Evolutionary conservation across 2,888 invertebrate species (phyloP).

Genomic region (Apodemia zela): DNA sequence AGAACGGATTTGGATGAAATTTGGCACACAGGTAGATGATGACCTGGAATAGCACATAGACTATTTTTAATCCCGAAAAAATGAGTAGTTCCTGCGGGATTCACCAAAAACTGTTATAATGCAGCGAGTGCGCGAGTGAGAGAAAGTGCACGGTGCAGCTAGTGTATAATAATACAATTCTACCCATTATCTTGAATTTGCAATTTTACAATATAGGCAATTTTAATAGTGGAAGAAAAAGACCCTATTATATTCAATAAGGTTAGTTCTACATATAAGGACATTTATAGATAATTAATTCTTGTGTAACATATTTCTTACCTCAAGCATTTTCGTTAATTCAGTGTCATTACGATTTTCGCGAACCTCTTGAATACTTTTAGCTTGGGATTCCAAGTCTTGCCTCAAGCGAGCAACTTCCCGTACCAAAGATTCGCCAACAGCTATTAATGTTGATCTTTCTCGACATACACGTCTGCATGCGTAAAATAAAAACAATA

Average conservation of each 20-base stretch:
- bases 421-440: constrained; percentile 63
- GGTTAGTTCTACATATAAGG: too few species aligned
- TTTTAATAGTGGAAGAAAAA: too few species aligned
- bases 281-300: neutral
- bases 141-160: too few species aligned
- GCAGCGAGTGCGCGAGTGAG: too few species aligned
- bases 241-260: too few species aligned
- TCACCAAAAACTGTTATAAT: too few species aligned
- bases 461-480: constrained; percentile 56
- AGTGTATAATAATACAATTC: constrained; percentile 2
- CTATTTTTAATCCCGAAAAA: too few species aligned
- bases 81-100: too few species aligned
- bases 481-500: too few species aligned
- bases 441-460: constrained; percentile 50
- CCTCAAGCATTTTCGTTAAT: constrained; percentile 46
- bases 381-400: constrained; percentile 48
- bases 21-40: too few species aligned
- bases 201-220: neutral
- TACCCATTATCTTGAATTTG: neutral
- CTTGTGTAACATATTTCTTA: constrained; percentile 28
- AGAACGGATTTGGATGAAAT: too few species aligned
- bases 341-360: constrained; percentile 44
- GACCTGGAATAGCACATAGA: too few species aligned
- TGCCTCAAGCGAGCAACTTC: constrained; percentile 58
- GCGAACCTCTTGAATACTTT: constrained; percentile 42